Conservation (phyloP, 2,888 invertebrate species). For the Merodon equestris region DNA sequence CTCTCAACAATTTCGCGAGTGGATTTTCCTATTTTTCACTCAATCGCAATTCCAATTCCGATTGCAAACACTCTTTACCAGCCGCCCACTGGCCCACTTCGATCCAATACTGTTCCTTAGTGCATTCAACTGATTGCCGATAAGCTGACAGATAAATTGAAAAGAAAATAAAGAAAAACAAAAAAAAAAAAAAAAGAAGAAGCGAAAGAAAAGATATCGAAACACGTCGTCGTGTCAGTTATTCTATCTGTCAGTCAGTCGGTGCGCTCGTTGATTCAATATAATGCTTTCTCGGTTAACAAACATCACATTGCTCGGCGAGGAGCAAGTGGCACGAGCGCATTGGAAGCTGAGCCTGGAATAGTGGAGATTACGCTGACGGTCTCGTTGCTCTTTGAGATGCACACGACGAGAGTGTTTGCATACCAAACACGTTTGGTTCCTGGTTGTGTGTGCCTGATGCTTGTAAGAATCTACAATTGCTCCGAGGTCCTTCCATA, state of each 20-base stretch:
- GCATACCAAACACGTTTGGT: conserved; percentile 66
- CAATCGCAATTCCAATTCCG: conserved; percentile 65
- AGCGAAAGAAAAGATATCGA: too few relatives aligned
- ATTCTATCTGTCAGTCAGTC: conserved; percentile 66
- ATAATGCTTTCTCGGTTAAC: conserved; percentile 57
- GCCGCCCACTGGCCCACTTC: neutral
- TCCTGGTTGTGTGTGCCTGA: conserved; percentile 32
- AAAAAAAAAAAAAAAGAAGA: too few relatives aligned
- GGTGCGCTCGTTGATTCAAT: conserved; percentile 60
- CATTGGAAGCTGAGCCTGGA: neutral
- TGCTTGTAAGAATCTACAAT: conserved; percentile 44
- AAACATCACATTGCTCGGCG: conserved; percentile 43
- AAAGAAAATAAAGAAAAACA: conserved; percentile 1
- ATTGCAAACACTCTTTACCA: conserved; percentile 45
- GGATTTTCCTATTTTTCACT: conserved; percentile 64
- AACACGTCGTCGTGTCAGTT: conserved; percentile 55
- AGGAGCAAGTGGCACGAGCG: neutral
- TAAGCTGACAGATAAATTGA: conserved; percentile 54
- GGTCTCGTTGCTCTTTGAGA: neutral
- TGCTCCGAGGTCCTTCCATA: conserved; percentile 49
- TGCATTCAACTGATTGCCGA: conserved; percentile 51
- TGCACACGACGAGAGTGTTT: conserved; percentile 63
- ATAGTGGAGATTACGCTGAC: neutral
- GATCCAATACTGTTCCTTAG: conserved; percentile 2
- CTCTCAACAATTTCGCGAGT: conserved; percentile 61